These are phyloP conservation scores for Metellina segmentata DNA, from an alignment of 2,888 invertebrate genomes.

Conservation along the genomic window DNA sequence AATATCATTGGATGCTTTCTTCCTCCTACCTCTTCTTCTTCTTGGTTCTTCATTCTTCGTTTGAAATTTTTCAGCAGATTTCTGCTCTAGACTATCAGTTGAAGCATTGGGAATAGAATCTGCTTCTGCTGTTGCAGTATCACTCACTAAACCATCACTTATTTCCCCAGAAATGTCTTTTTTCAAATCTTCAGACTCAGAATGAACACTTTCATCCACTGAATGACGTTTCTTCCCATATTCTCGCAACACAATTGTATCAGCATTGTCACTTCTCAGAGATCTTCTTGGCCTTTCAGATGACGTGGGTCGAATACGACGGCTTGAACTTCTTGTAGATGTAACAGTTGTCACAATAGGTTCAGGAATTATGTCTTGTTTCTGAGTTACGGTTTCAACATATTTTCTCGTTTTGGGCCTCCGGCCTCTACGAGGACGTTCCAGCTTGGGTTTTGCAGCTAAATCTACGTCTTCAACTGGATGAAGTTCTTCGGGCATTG, in stretches of 20 bases:
- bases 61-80: slow-evolving; percentile 24
- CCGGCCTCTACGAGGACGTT: slow-evolving; percentile 77
- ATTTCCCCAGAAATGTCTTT: slow-evolving; percentile 46
- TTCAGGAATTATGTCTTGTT: slow-evolving; percentile 18
- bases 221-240: slow-evolving; percentile 32
- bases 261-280: slow-evolving; percentile 69
- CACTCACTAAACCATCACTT: slow-evolving; percentile 31
- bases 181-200: slow-evolving; percentile 52
- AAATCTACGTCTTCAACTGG: slow-evolving; percentile 55
- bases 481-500: slow-evolving; percentile 25
- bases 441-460: slow-evolving; percentile 63
- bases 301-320: slow-evolving; percentile 63
- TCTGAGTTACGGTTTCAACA: slow-evolving; percentile 71
- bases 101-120: not conserved
- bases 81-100: slow-evolving; percentile 24
- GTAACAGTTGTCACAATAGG: slow-evolving; percentile 13
- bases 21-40: slow-evolving; percentile 79
- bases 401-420: slow-evolving; percentile 78
- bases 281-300: slow-evolving; percentile 70
- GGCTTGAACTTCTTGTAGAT: slow-evolving; percentile 43
- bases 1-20: slow-evolving; percentile 78
- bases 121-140: not conserved
- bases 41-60: slow-evolving; percentile 74
- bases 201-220: slow-evolving; percentile 26
- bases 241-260: slow-evolving; percentile 33